These are phyloP conservation scores for Gymnodraco acuticeps DNA, from an alignment of 2,797 vertebrate genomes.

Conservation along the genomic window DNA sequence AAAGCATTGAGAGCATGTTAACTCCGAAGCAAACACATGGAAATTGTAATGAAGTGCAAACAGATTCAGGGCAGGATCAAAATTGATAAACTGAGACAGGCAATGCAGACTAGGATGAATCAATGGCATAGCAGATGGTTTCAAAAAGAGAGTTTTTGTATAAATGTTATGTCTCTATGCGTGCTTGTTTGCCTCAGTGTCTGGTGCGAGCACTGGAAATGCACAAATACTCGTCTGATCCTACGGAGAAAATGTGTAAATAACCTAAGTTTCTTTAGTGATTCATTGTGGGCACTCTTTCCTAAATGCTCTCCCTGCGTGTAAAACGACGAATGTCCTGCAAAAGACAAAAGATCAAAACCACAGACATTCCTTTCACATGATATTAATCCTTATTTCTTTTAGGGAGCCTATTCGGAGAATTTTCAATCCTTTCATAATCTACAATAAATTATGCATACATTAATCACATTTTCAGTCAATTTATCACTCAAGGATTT, in stretches of 20 bases:
- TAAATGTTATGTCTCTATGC: conserved; percentile 12
- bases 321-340: conserved; percentile 29
- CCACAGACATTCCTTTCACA: conserved; percentile 1
- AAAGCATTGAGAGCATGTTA: not conserved
- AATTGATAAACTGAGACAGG: conserved; percentile 10
- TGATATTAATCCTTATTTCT: not conserved
- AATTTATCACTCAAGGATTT: not conserved
- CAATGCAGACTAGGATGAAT: conserved; percentile 1
- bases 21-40: conserved; percentile 4
- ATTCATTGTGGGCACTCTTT: conserved; percentile 45
- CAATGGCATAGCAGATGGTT: conserved; percentile 12
- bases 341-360: not conserved
- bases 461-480: not conserved
- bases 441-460: not conserved
- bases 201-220: conserved; percentile 37
- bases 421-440: not conserved
- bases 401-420: not conserved
- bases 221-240: conserved; percentile 3
- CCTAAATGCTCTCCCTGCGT: conserved; percentile 4
- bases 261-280: conserved; percentile 11
- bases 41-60: conserved; percentile 17
- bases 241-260: conserved; percentile 31
- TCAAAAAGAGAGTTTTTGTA: conserved; percentile 10
- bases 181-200: conserved; percentile 32
- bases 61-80: not conserved